Conservation (phyloP, 2,888 invertebrate genomes). For the Tanypteryx hageni region DNA sequence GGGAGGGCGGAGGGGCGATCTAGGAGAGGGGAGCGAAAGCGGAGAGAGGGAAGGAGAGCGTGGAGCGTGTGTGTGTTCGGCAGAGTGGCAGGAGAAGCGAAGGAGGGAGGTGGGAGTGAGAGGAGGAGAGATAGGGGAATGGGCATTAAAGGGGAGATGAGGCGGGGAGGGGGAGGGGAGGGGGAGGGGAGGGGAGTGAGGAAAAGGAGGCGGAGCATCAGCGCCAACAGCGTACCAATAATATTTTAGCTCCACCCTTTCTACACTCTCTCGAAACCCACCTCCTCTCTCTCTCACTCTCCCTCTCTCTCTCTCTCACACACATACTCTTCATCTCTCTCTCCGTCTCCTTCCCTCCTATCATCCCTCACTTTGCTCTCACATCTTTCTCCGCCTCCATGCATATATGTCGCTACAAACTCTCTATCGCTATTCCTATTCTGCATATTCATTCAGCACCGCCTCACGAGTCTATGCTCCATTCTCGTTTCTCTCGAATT, state of each 20-base stretch:
- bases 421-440: too few species aligned
- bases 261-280: conserved; percentile 51
- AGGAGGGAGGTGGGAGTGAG: background rate
- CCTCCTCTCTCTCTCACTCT: background rate
- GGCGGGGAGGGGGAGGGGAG: background rate
- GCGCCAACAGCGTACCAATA: conserved; percentile 50
- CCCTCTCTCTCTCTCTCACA: background rate
- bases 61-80: background rate
- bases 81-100: background rate
- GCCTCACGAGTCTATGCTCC: too few species aligned
- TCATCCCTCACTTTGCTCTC: too few species aligned
- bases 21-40: background rate
- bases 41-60: background rate
- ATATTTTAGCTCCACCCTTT: conserved; percentile 64
- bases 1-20: background rate
- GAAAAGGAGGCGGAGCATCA: conserved; percentile 50
- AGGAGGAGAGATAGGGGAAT: background rate
- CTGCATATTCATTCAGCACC: too few species aligned
- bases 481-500: too few species aligned
- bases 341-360: background rate
- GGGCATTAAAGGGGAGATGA: background rate
- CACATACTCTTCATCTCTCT: background rate
- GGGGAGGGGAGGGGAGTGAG: conserved; percentile 16
- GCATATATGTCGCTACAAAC: too few species aligned
- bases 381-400: too few species aligned